Evolutionary conservation across 2,888 invertebrate species (phyloP), one percentile per base, ranked within the genome.

Genomic region (Noctua comes): DNA sequence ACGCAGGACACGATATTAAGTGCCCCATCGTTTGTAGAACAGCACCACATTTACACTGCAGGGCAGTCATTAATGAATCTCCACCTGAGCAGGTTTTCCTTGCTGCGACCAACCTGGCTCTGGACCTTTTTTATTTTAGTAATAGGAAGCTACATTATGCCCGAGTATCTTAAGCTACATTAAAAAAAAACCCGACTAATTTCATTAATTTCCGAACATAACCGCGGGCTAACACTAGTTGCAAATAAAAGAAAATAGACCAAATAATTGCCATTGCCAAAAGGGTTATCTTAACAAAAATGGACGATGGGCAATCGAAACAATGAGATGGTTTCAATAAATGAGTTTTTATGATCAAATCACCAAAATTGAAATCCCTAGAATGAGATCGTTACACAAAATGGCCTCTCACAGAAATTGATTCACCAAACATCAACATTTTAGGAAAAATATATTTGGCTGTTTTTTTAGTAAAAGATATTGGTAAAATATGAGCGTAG

Each of bases 281-380:
- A 86, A 83, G 78, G 73, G 57, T 54, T 83, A 51, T 71, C 57
- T 77, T 74, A 27, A 74, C 69, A 73, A 62, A 76, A 82, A 71
- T 13, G 43, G 51, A 72, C 78, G 62, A 68, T 62, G 57, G 65
- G 36, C 73, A 43, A 66, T 83, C 11, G 62, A 82, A 77, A 76
- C 86, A 77, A 73, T 82, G 73, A 83, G 66, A 83, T 71, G 86
- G 83, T 86, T 75, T 71, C 31, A 78, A 75, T 69, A 79, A 84
- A 86, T 86, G 66, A 86, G 74, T 57, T 84, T 86, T 78, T 73
- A 83, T 86, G 36, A 78, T 79, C 74, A 40, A 74, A 78, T 75
- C 79, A 59, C 36, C 40, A 74, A 75, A 84, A 84, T 86, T 79
- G 86, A 84, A 84, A 86, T 66, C 62, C 68, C 2, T 83, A 36